These are phyloP conservation scores for Sceliomorpha sp. DNA, from an alignment of 2,888 invertebrate genomes.

Conservation along the genomic window DNA sequence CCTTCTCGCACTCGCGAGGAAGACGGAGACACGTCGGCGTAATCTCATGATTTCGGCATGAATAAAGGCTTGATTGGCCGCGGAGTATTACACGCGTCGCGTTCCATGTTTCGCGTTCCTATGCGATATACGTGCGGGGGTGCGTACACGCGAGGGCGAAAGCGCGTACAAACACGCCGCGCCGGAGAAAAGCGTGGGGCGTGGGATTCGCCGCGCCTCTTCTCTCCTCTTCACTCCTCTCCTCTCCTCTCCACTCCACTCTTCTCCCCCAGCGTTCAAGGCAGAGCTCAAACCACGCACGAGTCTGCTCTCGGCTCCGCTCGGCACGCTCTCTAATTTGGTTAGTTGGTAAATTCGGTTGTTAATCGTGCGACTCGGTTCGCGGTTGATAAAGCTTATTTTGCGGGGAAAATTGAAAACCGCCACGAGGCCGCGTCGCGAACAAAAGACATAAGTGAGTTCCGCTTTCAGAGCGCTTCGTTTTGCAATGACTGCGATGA, in stretches of 20 bases:
- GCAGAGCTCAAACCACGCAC: too few relatives aligned
- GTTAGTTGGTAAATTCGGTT: slow-evolving; percentile 70
- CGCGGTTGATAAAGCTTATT: slow-evolving; percentile 61
- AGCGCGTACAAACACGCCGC: slow-evolving; percentile 1
- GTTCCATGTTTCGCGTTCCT: slow-evolving; percentile 12
- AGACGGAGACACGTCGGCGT: slow-evolving; percentile 58
- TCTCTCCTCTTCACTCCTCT: too few relatives aligned
- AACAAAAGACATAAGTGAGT: slow-evolving; percentile 35
- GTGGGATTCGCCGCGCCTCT: too few relatives aligned
- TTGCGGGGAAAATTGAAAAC: slow-evolving; percentile 59
- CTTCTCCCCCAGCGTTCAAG: too few relatives aligned
- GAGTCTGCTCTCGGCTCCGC: too few relatives aligned
- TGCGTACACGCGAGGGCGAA: neutral
- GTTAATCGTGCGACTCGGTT: slow-evolving; percentile 60
- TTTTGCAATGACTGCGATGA: too few relatives aligned
- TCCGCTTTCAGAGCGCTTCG: neutral
- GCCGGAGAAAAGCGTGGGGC: slow-evolving; percentile 20
- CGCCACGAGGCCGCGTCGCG: slow-evolving; percentile 42
- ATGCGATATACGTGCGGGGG: too few relatives aligned
- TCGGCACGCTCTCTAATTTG: slow-evolving; percentile 64
- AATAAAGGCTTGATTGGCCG: slow-evolving; percentile 73
- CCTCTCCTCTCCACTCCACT: too few relatives aligned
- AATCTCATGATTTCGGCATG: slow-evolving; percentile 69
- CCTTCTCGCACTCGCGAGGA: slow-evolving; percentile 11
- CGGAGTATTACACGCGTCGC: slow-evolving; percentile 43